Conservation (phyloP, 1,140 invertebrate genomes). For the Palaemon carinicauda region DNA sequence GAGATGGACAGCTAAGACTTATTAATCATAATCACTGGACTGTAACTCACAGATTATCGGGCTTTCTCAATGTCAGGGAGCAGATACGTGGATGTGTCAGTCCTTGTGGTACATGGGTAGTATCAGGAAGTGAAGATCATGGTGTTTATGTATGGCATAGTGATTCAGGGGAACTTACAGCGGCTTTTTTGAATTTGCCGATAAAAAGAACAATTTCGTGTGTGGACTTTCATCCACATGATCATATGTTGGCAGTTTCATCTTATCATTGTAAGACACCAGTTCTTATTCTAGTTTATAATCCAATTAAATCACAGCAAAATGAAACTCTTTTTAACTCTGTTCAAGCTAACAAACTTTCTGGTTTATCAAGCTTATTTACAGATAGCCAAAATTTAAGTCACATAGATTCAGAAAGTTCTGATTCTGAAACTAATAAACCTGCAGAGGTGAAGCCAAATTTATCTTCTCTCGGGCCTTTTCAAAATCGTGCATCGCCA, state of each 20-base stretch:
- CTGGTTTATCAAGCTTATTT: background rate
- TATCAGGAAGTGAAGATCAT: slow-evolving; percentile 43
- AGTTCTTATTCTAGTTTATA: slow-evolving; percentile 32
- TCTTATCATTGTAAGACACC: slow-evolving; percentile 32
- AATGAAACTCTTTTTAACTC: background rate
- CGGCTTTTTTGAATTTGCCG: slow-evolving; percentile 12
- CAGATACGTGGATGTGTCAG: slow-evolving; percentile 45
- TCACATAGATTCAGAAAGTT: background rate
- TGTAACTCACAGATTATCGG: slow-evolving; percentile 39
- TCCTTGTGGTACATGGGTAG: slow-evolving; percentile 41
- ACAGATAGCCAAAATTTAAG: slow-evolving; percentile 2
- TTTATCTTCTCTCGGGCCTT: background rate
- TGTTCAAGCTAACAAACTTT: slow-evolving; percentile 4
- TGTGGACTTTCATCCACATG: slow-evolving; percentile 43
- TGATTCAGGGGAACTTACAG: slow-evolving; percentile 34
- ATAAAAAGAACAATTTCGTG: slow-evolving; percentile 40
- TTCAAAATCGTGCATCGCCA: no score
- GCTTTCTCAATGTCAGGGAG: slow-evolving; percentile 28
- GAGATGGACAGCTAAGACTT: slow-evolving; percentile 41
- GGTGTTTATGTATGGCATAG: slow-evolving; percentile 40
- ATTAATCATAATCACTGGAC: slow-evolving; percentile 37
- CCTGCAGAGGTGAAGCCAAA: background rate
- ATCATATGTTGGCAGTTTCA: slow-evolving; percentile 32
- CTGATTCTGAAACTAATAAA: background rate
- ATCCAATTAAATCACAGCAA: background rate